These are phyloP conservation scores for Drosophila pallidifrons DNA, from an alignment of 1,140 invertebrate species.

Conservation along the genomic window DNA sequence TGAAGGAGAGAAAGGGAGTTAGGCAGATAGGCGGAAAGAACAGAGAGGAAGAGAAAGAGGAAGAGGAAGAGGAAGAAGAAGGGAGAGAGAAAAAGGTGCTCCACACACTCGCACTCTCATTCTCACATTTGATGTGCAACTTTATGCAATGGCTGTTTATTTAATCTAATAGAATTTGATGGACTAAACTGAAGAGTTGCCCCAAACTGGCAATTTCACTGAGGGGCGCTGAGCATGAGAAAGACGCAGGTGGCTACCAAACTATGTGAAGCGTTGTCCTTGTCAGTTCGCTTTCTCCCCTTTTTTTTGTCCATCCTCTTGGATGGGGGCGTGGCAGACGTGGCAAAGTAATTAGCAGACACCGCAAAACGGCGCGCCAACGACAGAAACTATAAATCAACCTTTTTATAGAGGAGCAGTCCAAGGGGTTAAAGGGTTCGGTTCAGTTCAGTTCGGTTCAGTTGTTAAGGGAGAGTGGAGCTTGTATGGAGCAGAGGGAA, in stretches of 20 bases:
- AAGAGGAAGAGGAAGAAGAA: not conserved
- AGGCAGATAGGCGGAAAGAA: not conserved
- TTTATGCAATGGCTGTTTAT: slow-evolving; percentile 63
- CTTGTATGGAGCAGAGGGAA: not conserved
- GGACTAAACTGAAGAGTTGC: slow-evolving; percentile 21
- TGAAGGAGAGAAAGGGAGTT: not conserved
- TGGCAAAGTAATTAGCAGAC: slow-evolving; percentile 81
- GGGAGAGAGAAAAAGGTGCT: not conserved
- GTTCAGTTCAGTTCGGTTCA: no score
- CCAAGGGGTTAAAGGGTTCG: slow-evolving; percentile 6
- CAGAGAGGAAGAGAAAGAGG: not conserved
- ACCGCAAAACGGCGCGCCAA: slow-evolving; percentile 61
- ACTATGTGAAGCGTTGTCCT: slow-evolving; percentile 1
- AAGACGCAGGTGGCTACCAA: slow-evolving; percentile 42
- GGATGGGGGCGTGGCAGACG: slow-evolving; percentile 66
- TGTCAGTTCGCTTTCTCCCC: not conserved
- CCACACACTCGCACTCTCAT: slow-evolving; percentile 13
- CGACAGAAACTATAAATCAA: slow-evolving; percentile 82
- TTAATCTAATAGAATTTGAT: slow-evolving; percentile 74
- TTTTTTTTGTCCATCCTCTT: not conserved
- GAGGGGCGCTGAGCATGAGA: not conserved
- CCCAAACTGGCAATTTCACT: not conserved
- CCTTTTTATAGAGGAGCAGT: slow-evolving; percentile 60
- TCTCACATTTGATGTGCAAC: slow-evolving; percentile 31
- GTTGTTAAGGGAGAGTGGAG: not conserved